Conservation (phyloP, 2,113 vertebrate species). For the Eurypyga helias region DNA sequence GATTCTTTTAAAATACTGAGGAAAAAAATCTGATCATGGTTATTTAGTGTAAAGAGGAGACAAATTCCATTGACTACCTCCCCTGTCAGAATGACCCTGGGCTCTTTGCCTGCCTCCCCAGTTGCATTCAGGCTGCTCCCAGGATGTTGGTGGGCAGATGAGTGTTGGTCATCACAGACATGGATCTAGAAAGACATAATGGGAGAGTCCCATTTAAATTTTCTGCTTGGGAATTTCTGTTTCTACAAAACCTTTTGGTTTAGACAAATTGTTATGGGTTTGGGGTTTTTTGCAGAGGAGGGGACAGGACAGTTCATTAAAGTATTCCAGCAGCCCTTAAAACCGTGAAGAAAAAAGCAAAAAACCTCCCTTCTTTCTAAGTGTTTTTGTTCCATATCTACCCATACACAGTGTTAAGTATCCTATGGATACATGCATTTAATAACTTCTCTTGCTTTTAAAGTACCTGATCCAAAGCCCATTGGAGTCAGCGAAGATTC, state of each 20-base stretch:
- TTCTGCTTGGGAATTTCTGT: background rate
- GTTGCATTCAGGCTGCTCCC: background rate
- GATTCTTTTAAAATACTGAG: background rate
- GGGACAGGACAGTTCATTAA: background rate
- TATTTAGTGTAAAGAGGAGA: background rate
- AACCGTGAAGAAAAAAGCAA: background rate
- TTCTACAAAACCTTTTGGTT: background rate
- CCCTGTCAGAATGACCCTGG: background rate
- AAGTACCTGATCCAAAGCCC: slow-evolving; percentile 3
- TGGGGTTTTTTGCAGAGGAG: too few species aligned
- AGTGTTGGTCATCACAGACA: background rate
- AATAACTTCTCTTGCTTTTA: background rate
- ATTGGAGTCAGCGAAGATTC: slow-evolving; percentile 4
- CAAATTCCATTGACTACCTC: background rate
- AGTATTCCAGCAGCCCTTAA: background rate
- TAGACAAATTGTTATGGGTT: background rate
- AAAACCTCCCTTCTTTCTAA: background rate
- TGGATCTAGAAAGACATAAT: background rate
- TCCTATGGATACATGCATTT: background rate
- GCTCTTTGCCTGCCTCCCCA: background rate
- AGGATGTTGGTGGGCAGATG: background rate
- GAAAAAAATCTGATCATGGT: background rate
- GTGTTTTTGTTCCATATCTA: background rate
- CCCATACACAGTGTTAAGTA: background rate
- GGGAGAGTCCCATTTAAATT: background rate